phyloP scores from a whole-genome alignment of 2,888 invertebrate genomes.

The Lottia gigantea region DNA sequence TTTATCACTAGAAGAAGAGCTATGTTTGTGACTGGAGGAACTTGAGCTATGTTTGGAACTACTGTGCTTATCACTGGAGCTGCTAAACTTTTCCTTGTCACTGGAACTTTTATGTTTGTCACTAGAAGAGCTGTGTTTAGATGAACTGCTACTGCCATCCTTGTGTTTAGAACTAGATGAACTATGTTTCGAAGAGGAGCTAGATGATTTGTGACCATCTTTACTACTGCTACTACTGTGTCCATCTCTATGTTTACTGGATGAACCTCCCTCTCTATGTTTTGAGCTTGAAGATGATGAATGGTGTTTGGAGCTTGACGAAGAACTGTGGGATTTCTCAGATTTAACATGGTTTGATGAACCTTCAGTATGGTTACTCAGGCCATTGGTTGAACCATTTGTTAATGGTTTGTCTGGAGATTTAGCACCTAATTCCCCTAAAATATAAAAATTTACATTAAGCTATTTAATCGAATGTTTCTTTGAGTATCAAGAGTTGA shows the following conservation, averaged over 20 bases:
- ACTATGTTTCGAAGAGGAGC: not conserved
- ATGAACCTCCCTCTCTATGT: constrained; percentile 23
- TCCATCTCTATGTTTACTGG: constrained; percentile 37
- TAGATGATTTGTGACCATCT: not conserved
- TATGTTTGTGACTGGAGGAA: constrained; percentile 31
- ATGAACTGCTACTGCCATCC: constrained; percentile 24
- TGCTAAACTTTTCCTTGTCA: constrained; percentile 9
- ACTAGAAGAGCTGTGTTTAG: constrained; percentile 27
- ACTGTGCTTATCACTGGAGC: not conserved
- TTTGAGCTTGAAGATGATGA: constrained; percentile 27
- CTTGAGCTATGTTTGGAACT: constrained; percentile 23
- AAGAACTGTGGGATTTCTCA: constrained; percentile 23
- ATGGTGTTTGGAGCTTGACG: constrained; percentile 43
- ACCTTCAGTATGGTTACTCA: constrained; percentile 23
- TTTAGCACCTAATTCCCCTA: not conserved
- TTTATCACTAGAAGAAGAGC: constrained; percentile 24
- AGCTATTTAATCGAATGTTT: too few relatives aligned
- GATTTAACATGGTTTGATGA: constrained; percentile 23
- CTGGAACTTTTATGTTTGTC: constrained; percentile 14
- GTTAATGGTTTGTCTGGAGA: not conserved
- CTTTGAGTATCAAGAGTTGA: too few relatives aligned
- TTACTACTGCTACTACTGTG: constrained; percentile 26
- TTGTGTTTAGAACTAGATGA: constrained; percentile 39
- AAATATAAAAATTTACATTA: not conserved
- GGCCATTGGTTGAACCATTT: constrained; percentile 5